phyloP scores from a whole-genome alignment of 2,888 invertebrate genomes.

The Drosophila anomelani region DNA sequence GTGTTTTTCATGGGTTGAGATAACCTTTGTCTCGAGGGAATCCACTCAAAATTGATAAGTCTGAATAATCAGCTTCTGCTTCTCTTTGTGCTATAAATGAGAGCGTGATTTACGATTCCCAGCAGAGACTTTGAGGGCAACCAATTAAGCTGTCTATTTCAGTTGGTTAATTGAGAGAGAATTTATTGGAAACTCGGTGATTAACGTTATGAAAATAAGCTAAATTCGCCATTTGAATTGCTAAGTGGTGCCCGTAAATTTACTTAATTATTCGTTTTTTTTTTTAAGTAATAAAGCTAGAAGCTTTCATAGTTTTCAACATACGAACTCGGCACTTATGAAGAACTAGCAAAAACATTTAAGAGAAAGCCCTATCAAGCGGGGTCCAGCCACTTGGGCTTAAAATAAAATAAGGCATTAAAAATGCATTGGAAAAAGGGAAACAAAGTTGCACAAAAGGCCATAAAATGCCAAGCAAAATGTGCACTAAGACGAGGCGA shows the following conservation, averaged over 20 bases:
- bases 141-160: conserved; percentile 20
- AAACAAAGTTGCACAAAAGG: conserved; percentile 38
- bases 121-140: neutral
- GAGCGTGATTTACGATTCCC: conserved; percentile 18
- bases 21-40: conserved; percentile 18
- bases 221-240: conserved; percentile 3
- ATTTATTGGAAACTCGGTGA: conserved; percentile 1
- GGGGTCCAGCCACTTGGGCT: conserved; percentile 5
- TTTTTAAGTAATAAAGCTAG: neutral
- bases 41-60: conserved; percentile 16
- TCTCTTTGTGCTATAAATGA: conserved; percentile 8
- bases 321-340: neutral
- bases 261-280: neutral
- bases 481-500: conserved; percentile 32
- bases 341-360: neutral
- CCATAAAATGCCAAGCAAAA: conserved; percentile 29
- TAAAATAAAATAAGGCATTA: conserved; percentile 41
- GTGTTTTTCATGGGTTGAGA: conserved; percentile 7
- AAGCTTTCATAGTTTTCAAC: neutral
- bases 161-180: conserved; percentile 12
- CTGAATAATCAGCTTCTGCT: neutral
- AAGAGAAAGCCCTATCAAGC: neutral
- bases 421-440: conserved; percentile 52
- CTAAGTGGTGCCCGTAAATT: conserved; percentile 7
- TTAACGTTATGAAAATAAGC: conserved; percentile 12